phyloP scores from a whole-genome alignment of 1,140 invertebrate genomes.

The Tetramorium simillimum region DNA sequence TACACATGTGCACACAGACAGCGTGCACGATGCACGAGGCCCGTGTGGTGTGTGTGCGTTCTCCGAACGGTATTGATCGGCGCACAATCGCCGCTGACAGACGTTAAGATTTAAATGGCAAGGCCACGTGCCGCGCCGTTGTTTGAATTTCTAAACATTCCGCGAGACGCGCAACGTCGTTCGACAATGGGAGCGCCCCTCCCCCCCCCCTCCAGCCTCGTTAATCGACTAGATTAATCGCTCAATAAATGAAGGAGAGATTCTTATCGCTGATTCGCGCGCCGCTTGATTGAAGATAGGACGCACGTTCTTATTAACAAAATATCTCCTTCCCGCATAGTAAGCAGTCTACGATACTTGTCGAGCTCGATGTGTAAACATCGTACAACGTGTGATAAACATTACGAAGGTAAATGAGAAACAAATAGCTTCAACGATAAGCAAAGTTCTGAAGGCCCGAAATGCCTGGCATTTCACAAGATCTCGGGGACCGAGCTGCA shows the following conservation, averaged over 20 bases:
- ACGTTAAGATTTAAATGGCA: constrained; percentile 71
- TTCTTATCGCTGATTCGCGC: neutral
- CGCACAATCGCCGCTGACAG: constrained; percentile 60
- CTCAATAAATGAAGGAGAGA: neutral
- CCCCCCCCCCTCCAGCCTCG: neutral
- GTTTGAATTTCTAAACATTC: constrained; percentile 67
- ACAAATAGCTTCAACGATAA: neutral
- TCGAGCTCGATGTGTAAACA: constrained; percentile 21
- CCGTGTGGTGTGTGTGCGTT: neutral
- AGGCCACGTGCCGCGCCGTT: constrained; percentile 61
- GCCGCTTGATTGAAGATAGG: neutral
- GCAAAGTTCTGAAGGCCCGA: neutral
- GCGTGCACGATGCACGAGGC: neutral
- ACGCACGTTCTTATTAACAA: neutral
- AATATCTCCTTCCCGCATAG: neutral
- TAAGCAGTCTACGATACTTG: neutral
- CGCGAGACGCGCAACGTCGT: constrained; percentile 17
- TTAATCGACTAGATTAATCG: neutral
- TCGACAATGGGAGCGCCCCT: neutral
- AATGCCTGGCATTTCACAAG: neutral
- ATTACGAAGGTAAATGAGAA: neutral
- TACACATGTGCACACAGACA: neutral
- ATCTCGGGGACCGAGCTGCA: neutral
- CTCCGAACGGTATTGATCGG: constrained; percentile 60
- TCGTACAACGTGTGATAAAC: constrained; percentile 8